Percentiles rank a stretch among this genome's conserved stretches.
Evolutionary conservation across 2,888 invertebrate species (phyloP).

Genomic region (Tanytarsus gracilentus): DNA sequence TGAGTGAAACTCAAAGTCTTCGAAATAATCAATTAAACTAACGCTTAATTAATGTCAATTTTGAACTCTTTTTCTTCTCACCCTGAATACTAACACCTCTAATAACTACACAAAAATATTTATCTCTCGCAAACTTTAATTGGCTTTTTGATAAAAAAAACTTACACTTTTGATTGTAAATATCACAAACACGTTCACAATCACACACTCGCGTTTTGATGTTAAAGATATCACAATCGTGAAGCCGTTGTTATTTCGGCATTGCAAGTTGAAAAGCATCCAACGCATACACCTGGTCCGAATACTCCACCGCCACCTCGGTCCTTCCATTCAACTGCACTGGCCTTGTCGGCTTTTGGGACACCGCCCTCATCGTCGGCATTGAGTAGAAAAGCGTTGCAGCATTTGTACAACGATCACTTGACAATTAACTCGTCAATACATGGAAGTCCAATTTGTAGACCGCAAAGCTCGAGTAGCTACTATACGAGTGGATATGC

Average conservation of each 20-base stretch:
- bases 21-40: too few relatives aligned
- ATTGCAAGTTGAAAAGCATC: conserved; percentile 86
- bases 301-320: conserved; percentile 61
- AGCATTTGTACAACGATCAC: conserved; percentile 37
- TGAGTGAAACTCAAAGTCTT: neutral
- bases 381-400: conserved; percentile 48
- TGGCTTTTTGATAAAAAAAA: neutral
- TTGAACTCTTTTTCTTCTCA: too few relatives aligned
- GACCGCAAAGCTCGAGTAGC: conserved; percentile 53
- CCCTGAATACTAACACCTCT: neutral
- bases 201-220: too few relatives aligned
- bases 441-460: conserved; percentile 49
- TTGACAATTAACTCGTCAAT: conserved; percentile 34
- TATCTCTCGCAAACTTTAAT: too few relatives aligned
- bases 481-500: conserved; percentile 37
- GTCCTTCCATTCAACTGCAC: conserved; percentile 48
- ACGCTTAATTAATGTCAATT: too few relatives aligned
- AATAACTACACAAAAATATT: neutral
- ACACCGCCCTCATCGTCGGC: conserved; percentile 65
- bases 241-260: conserved; percentile 90
- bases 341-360: conserved; percentile 50
- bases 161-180: neutral
- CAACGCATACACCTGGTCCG: conserved; percentile 79
- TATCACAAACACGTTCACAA: neutral
- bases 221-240: conserved; percentile 82